phyloP scores from a whole-genome alignment of 2,797 vertebrate species.

The Hypotaenidia okinawae region DNA sequence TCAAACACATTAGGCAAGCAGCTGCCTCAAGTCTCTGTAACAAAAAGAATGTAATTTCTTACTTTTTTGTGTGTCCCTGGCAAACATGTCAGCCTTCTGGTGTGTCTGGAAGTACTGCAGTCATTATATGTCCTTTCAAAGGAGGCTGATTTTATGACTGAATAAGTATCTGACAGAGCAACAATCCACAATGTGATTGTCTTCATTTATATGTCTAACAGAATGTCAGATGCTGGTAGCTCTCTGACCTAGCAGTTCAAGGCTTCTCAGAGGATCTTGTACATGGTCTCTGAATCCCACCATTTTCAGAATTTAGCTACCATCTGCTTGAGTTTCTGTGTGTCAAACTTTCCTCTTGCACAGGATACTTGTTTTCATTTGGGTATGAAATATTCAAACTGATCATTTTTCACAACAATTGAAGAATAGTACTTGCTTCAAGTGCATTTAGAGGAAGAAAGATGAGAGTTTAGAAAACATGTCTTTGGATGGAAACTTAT shows the following conservation, averaged over 20 bases:
- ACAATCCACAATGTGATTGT: not conserved
- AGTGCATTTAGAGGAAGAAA: not conserved
- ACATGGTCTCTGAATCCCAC: not conserved
- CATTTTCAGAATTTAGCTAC: not conserved
- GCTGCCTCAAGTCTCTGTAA: not conserved
- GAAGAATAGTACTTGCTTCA: not conserved
- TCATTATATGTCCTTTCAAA: not conserved
- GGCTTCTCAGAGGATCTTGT: not conserved
- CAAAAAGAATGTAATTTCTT: not conserved
- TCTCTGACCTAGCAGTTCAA: not conserved
- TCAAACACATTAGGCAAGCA: not conserved
- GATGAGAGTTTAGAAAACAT: not conserved
- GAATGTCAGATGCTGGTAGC: not conserved
- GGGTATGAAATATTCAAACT: not conserved
- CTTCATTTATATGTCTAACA: not conserved
- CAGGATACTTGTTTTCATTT: not conserved
- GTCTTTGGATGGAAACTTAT: not conserved
- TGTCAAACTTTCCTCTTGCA: not conserved
- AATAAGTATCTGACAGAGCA: not conserved
- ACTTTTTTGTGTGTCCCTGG: not conserved
- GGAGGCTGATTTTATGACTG: not conserved
- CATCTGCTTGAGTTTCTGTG: not conserved
- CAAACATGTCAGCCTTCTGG: not conserved
- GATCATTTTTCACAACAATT: not conserved
- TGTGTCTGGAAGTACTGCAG: not conserved